phyloP scores from a whole-genome alignment of 2,797 vertebrate genomes.

The Mus caroli region DNA sequence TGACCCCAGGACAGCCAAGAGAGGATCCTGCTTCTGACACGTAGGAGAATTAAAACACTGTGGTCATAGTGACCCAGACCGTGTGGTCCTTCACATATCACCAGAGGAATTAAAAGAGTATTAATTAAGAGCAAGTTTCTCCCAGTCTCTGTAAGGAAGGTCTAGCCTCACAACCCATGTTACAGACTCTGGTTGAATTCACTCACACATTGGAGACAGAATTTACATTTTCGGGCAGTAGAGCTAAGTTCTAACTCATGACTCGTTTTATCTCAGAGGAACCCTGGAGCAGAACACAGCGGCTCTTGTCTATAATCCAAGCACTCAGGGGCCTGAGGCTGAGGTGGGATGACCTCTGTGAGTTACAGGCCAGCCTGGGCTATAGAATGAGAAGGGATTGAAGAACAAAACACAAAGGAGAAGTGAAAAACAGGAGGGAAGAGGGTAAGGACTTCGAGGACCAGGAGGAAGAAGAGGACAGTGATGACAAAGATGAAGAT shows the following conservation, averaged over 20 bases:
- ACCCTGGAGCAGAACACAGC: too few species aligned
- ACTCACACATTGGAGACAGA: neutral
- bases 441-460: neutral
- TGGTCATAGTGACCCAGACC: neutral
- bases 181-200: neutral
- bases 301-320: neutral
- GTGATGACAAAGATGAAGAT: neutral
- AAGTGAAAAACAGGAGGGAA: neutral
- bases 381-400: neutral
- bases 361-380: neutral
- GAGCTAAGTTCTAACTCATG: neutral
- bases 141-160: neutral
- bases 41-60: neutral
- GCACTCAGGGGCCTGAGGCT: neutral
- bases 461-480: neutral
- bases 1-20: neutral
- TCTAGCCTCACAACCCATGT: neutral
- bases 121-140: slow-evolving; percentile 9
- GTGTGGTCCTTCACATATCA: neutral
- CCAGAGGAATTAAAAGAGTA: neutral
- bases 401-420: too few species aligned
- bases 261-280: neutral
- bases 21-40: neutral
- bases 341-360: neutral
- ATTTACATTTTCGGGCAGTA: too few species aligned